Conservation (phyloP, 37 sponge, comb jelly and placozoan species). For the Cliona cf. orientalis region DNA sequence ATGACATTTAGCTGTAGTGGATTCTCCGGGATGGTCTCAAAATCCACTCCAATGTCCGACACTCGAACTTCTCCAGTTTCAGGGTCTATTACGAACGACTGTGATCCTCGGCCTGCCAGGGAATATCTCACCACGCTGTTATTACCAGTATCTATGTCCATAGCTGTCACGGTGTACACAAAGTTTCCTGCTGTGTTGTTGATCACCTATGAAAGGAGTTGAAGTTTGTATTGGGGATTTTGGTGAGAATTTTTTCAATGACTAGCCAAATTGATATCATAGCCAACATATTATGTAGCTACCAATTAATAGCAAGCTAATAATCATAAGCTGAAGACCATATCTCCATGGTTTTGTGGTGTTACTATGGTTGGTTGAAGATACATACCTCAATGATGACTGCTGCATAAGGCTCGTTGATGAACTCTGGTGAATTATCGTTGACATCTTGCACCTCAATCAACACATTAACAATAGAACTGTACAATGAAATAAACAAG, state of each 20-base stretch:
- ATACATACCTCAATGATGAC: conserved; percentile 15
- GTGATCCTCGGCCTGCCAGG: background rate
- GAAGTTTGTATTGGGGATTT: too few species aligned
- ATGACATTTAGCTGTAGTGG: conserved; percentile 5
- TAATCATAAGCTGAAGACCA: too few species aligned
- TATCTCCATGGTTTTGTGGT: too few species aligned
- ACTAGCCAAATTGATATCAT: too few species aligned
- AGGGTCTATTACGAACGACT: conserved; percentile 28
- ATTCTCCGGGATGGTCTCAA: conserved; percentile 12
- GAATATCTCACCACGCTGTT: conserved; percentile 22
- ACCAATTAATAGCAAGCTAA: too few species aligned
- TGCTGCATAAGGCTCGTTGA: conserved; percentile 7
- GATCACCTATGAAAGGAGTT: too few species aligned
- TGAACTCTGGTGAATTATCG: conserved; percentile 52
- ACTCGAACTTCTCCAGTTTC: conserved; percentile 40
- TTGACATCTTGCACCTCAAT: conserved; percentile 70
- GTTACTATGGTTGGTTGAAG: background rate
- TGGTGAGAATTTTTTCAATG: too few species aligned
- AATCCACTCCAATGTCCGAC: conserved; percentile 32
- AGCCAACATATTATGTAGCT: too few species aligned
- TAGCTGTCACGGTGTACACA: background rate
- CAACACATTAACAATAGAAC: conserved; percentile 10
- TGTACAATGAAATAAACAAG: too few species aligned
- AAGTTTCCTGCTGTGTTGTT: background rate
- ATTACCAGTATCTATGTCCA: background rate